Evolutionary conservation across 1,140 invertebrate species (phyloP).

Genomic region (Drosophila rufa): DNA sequence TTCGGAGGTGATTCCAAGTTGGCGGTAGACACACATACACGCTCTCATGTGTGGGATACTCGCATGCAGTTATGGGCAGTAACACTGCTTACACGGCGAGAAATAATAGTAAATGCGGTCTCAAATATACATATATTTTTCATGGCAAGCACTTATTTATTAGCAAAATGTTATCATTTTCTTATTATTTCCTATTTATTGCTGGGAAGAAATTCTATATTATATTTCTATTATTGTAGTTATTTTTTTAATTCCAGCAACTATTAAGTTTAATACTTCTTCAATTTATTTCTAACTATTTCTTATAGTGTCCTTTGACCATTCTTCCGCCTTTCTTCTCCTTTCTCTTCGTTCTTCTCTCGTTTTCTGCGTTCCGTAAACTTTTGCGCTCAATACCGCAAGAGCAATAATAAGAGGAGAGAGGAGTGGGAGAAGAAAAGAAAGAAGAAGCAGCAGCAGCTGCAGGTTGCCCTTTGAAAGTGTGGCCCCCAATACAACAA

Average conservation of each 20-base stretch:
- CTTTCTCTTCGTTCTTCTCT: slow-evolving; percentile 6
- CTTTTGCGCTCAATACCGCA: slow-evolving; percentile 80
- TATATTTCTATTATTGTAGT: no score
- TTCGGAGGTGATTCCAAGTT: slow-evolving; percentile 65
- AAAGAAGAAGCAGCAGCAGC: slow-evolving; percentile 36
- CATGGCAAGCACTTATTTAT: background rate
- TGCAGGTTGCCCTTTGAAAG: slow-evolving; percentile 78
- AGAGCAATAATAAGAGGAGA: slow-evolving; percentile 39
- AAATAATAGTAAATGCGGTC: background rate
- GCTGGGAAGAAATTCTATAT: no score
- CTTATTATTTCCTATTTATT: no score
- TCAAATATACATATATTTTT: background rate
- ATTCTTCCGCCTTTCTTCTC: background rate
- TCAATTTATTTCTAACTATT: slow-evolving; percentile 6
- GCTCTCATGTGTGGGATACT: background rate
- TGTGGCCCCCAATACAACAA: slow-evolving; percentile 52
- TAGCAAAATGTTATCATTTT: no score
- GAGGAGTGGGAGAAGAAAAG: background rate
- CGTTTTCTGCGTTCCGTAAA: slow-evolving; percentile 60
- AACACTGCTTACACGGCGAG: slow-evolving; percentile 4
- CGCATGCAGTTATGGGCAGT: slow-evolving; percentile 42
- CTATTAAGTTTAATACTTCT: background rate
- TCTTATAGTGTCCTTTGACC: slow-evolving; percentile 14
- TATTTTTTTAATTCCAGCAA: no score
- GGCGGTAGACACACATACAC: slow-evolving; percentile 34